Evolutionary conservation across 2,888 invertebrate species (phyloP).

Genomic region (Tachina fera): DNA sequence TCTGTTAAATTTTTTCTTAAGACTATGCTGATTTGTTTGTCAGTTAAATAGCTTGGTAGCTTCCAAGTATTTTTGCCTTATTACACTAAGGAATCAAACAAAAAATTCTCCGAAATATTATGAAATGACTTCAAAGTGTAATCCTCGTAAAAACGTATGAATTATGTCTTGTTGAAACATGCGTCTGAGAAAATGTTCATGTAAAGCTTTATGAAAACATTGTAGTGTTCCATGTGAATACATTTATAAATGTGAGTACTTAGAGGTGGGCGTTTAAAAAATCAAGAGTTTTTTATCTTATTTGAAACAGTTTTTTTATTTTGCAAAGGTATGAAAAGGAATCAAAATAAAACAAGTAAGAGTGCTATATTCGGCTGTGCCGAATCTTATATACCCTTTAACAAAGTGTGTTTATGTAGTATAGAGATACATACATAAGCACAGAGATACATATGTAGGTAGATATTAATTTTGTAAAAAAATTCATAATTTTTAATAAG

Average conservation of each 20-base stretch:
- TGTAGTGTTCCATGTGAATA: constrained; percentile 6
- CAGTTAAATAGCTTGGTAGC: no score
- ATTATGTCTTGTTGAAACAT: constrained; percentile 1
- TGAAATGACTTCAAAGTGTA: neutral
- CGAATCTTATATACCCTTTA: no score
- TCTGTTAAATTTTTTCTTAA: no score
- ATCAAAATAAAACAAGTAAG: constrained; percentile 7
- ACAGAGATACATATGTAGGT: no score
- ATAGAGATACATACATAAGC: no score
- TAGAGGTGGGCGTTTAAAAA: constrained; percentile 50
- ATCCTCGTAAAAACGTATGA: neutral
- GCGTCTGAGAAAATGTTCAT: constrained; percentile 6
- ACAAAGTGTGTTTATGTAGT: no score
- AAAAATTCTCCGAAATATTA: neutral
- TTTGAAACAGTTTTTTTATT: constrained; percentile 19
- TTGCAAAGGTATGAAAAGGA: constrained; percentile 32
- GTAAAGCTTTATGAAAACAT: neutral
- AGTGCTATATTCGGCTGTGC: no score
- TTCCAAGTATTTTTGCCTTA: no score
- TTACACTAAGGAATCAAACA: no score
- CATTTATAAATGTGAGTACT: neutral
- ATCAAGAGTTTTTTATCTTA: constrained; percentile 26
- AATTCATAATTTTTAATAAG: no score
- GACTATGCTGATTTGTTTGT: no score
- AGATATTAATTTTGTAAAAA: no score